Conservation (phyloP, 64 coral and sea anemone genomes). For the Pocillopora damicornis region DNA sequence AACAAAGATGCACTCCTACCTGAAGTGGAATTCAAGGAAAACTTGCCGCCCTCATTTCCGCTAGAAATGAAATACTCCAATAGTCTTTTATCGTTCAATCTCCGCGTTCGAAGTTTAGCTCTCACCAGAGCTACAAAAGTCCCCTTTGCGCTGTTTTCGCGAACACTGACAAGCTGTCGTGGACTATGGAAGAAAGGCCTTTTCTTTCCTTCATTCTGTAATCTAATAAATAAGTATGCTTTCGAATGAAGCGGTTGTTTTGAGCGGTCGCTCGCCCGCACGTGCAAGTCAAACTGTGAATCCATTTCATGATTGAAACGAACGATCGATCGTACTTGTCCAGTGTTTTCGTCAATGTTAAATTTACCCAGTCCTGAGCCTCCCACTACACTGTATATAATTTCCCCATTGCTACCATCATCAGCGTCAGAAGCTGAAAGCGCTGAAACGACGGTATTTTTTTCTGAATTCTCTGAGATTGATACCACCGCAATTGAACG, state of each 20-base stretch:
- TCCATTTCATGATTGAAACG: conserved; percentile 50
- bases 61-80: conserved; percentile 58
- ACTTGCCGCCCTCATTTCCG: conserved; percentile 62
- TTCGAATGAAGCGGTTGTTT: conserved; percentile 52
- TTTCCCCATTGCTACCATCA: conserved; percentile 43
- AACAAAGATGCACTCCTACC: conserved; percentile 17
- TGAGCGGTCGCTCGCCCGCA: conserved; percentile 69
- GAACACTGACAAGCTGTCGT: conserved; percentile 38
- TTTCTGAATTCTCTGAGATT: conserved; percentile 38
- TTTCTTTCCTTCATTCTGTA: conserved; percentile 37
- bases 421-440: conserved; percentile 75
- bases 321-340: conserved; percentile 50
- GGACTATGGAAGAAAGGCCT: conserved; percentile 58
- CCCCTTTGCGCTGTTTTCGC: conserved; percentile 64
- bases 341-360: conserved; percentile 46
- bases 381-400: conserved; percentile 56
- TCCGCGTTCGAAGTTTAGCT: conserved; percentile 29
- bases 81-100: not conserved
- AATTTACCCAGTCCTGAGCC: conserved; percentile 81
- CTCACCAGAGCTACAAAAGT: conserved; percentile 73
- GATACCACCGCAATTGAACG: conserved; percentile 13
- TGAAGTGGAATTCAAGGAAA: conserved; percentile 41
- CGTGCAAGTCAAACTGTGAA: conserved; percentile 62
- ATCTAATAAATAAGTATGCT: conserved; percentile 52
- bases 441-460: conserved; percentile 23